Conservation (phyloP, 2,113 vertebrate species). For the Accipiter virgatus region DNA sequence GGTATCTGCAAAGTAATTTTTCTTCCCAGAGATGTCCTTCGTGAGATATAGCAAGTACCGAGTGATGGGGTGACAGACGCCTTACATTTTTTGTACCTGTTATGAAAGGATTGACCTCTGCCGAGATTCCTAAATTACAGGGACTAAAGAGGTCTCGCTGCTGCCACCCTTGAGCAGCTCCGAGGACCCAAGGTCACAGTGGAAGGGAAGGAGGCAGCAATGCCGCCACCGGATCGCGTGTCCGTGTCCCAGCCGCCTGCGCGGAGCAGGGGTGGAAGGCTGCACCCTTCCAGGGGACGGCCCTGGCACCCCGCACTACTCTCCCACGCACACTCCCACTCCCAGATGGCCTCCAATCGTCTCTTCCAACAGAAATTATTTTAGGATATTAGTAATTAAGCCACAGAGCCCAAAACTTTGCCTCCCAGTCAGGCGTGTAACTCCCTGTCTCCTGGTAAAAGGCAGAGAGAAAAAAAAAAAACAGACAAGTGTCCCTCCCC, state of each 20-base stretch:
- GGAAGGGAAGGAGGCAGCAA: background rate
- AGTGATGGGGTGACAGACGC: background rate
- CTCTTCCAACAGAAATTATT: background rate
- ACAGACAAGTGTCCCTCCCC: background rate
- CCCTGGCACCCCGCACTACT: background rate
- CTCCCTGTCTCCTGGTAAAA: background rate
- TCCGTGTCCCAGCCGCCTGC: background rate
- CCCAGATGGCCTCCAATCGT: background rate
- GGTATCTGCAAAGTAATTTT: background rate
- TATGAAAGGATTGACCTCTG: background rate
- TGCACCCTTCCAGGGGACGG: background rate
- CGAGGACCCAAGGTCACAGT: accelerated
- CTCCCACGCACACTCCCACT: background rate
- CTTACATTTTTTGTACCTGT: background rate
- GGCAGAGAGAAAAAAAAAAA: too few relatives aligned
- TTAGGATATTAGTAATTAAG: background rate
- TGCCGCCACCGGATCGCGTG: background rate
- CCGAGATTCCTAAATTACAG: accelerated
- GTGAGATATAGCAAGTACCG: background rate
- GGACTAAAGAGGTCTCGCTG: background rate
- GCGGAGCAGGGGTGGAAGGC: background rate
- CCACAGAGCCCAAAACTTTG: background rate
- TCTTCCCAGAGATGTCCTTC: background rate
- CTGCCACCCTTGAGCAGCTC: background rate
- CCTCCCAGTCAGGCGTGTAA: background rate